phyloP scores from a whole-genome alignment of 2,888 invertebrate genomes.

The Meandrusa payeni region DNA sequence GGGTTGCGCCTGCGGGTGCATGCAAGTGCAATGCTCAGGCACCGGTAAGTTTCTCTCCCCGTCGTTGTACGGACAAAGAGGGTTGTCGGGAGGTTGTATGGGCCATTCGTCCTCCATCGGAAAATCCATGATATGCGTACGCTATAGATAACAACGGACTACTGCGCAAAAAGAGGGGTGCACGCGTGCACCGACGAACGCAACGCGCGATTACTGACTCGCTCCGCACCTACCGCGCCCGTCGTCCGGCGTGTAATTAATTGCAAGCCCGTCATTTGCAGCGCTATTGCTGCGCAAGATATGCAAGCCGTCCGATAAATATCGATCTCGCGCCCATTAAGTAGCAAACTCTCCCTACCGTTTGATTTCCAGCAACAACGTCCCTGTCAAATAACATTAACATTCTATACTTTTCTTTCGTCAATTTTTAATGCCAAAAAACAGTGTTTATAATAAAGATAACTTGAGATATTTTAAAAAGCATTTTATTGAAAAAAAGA shows the following conservation, averaged over 20 bases:
- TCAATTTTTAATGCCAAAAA: too few species aligned
- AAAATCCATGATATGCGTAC: conserved; percentile 18
- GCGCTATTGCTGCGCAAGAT: conserved; percentile 4
- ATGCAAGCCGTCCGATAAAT: conserved; percentile 9
- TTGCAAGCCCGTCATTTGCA: conserved; percentile 64
- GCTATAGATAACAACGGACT: conserved; percentile 29
- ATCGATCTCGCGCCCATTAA: conserved; percentile 3
- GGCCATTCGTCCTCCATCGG: conserved; percentile 3
- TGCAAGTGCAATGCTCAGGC: conserved; percentile 29
- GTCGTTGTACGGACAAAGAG: conserved; percentile 37
- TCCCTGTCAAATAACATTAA: too few species aligned
- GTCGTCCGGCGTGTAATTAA: conserved; percentile 63
- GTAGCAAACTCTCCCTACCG: neutral
- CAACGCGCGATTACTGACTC: conserved; percentile 58
- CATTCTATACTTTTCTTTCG: too few species aligned
- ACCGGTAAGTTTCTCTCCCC: conserved; percentile 28
- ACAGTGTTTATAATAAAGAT: too few species aligned
- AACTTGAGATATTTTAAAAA: too few species aligned
- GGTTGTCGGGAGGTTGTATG: conserved; percentile 33
- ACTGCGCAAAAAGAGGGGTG: conserved; percentile 42
- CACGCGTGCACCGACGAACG: conserved; percentile 55
- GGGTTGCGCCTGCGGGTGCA: conserved; percentile 32
- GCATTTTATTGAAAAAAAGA: too few species aligned
- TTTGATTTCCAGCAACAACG: too few species aligned
- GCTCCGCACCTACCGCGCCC: conserved; percentile 45